A percentile compares a stretch with the other conserved stretches of the same genome.
Evolutionary conservation across 2,797 vertebrate genomes (phyloP).

Genomic region (Halcyon smyrnensis): DNA sequence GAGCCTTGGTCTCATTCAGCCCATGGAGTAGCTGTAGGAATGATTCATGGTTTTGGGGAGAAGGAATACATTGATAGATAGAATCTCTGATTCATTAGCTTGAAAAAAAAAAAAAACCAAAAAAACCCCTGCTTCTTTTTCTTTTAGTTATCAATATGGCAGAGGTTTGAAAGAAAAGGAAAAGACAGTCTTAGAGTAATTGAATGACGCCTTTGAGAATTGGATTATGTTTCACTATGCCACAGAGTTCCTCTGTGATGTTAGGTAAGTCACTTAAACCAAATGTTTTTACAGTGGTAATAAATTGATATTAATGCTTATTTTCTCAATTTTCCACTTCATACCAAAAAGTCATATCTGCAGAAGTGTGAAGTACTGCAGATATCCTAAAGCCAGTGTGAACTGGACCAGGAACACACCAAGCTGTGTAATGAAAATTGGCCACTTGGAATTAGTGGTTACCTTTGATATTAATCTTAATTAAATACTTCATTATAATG

Average conservation of each 20-base stretch:
- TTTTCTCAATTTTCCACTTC: constrained; percentile 17
- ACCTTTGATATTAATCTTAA: constrained; percentile 70
- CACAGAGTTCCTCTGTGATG: constrained; percentile 4
- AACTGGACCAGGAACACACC: constrained; percentile 1
- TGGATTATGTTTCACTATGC: constrained; percentile 1
- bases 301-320: constrained; percentile 43
- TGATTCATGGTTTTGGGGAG: neutral
- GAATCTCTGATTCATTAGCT: neutral
- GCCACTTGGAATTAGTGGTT: constrained; percentile 56
- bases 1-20: neutral
- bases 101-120: neutral
- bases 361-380: constrained; percentile 23
- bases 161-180: neutral
- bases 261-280: constrained; percentile 28
- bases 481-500: constrained; percentile 62
- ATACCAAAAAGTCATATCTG: neutral
- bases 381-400: neutral
- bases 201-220: neutral
- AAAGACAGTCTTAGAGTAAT: neutral
- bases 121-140: no score
- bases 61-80: neutral
- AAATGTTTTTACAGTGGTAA: constrained; percentile 37
- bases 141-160: neutral
- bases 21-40: neutral
- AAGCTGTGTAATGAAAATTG: constrained; percentile 51